These are phyloP conservation scores for Hippopotamyrus pictus DNA, from an alignment of 2,797 vertebrate genomes.

Conservation along the genomic window DNA sequence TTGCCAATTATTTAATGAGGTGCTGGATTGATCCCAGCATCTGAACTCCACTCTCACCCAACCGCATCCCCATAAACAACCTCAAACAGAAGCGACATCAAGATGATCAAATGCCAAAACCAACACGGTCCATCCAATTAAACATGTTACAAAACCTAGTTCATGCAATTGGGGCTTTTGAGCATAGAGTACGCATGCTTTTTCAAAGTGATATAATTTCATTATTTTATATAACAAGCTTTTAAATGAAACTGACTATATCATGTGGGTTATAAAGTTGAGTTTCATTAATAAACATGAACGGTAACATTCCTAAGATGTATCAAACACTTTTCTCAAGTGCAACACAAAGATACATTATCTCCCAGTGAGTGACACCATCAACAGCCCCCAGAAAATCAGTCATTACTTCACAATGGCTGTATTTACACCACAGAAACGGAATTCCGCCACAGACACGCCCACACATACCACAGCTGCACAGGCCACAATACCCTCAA, in stretches of 20 bases:
- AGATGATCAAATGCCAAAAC: neutral
- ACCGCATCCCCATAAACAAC: constrained; percentile 28
- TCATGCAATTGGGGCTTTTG: neutral
- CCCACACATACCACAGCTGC: neutral
- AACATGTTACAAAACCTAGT: neutral
- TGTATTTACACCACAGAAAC: constrained; percentile 5
- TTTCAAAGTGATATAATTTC: neutral
- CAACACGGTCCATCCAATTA: neutral
- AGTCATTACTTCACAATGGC: neutral
- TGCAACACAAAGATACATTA: neutral
- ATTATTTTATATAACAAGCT: neutral
- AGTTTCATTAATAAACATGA: neutral
- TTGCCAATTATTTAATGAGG: neutral
- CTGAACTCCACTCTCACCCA: constrained; percentile 11
- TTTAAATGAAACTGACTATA: neutral
- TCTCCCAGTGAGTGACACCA: neutral
- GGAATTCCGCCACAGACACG: neutral
- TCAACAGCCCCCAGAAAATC: neutral
- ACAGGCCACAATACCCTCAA: neutral
- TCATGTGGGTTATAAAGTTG: neutral
- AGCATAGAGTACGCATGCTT: neutral
- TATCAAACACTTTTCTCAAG: neutral
- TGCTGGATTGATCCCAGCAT: constrained; percentile 28
- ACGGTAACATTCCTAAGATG: neutral
- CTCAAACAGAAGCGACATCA: constrained; percentile 22